Evolutionary conservation across 2,888 invertebrate genomes (phyloP).

Genomic region (Piscicola geometra): DNA sequence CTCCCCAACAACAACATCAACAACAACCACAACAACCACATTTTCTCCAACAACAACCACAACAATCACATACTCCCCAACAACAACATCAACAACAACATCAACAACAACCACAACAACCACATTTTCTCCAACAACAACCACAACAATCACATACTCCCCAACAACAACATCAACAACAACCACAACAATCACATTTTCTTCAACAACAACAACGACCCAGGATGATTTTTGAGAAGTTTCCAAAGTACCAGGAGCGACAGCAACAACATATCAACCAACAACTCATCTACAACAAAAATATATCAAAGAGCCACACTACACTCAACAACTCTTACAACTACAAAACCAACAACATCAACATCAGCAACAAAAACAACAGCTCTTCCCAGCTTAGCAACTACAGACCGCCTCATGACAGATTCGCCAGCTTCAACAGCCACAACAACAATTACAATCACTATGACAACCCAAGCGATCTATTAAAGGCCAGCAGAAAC

Average conservation of each 20-base stretch:
- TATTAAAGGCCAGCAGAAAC: too few relatives aligned
- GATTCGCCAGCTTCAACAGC: too few relatives aligned
- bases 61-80: not conserved
- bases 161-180: not conserved
- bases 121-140: not conserved
- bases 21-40: not conserved
- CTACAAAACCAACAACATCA: too few relatives aligned
- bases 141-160: too few relatives aligned
- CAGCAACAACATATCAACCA: not conserved
- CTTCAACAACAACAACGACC: conserved; percentile 3
- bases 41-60: not conserved
- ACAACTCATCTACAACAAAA: conserved; percentile 11
- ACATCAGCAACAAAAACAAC: too few relatives aligned
- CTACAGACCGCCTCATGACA: too few relatives aligned
- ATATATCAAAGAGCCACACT: not conserved
- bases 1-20: not conserved
- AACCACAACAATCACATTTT: not conserved
- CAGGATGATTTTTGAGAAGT: not conserved
- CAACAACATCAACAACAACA: not conserved
- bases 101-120: not conserved
- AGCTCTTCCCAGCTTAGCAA: too few relatives aligned
- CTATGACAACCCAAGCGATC: too few relatives aligned
- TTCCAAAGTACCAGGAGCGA: conserved; percentile 1
- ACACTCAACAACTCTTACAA: not conserved
- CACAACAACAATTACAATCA: too few relatives aligned